These are phyloP conservation scores for Calyptomena viridis DNA, from an alignment of 2,113 vertebrate genomes.

Conservation along the genomic window DNA sequence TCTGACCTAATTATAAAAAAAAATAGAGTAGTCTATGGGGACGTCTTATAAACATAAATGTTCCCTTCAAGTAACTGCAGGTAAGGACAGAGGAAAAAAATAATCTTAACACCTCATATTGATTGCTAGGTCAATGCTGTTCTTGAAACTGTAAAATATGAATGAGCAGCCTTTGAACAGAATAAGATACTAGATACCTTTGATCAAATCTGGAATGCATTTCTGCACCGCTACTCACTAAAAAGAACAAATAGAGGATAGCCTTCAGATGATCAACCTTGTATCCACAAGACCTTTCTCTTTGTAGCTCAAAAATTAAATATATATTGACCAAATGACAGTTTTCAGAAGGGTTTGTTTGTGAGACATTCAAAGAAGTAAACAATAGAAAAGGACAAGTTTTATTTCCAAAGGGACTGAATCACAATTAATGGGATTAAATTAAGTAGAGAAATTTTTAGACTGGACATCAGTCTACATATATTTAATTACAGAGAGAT, in stretches of 20 bases:
- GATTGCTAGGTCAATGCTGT: slow-evolving; percentile 34
- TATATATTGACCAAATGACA: background rate
- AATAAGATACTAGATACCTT: slow-evolving; percentile 29
- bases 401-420: background rate
- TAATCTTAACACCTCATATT: slow-evolving; percentile 15
- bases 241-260: slow-evolving; percentile 62
- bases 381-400: background rate
- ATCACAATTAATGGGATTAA: background rate
- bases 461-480: background rate
- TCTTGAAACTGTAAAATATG: slow-evolving; percentile 57
- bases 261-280: background rate
- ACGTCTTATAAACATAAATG: background rate
- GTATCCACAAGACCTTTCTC: background rate
- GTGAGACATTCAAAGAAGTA: background rate
- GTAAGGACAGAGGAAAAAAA: background rate
- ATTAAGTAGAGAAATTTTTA: background rate
- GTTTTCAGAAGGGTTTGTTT: background rate
- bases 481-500: background rate
- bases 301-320: background rate
- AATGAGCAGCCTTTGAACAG: slow-evolving; percentile 54
- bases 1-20: background rate
- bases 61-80: background rate
- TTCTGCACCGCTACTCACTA: slow-evolving; percentile 2
- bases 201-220: slow-evolving; percentile 49
- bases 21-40: background rate